Evolutionary conservation across 2,888 invertebrate species (phyloP).

Genomic region (Gibbula magus): DNA sequence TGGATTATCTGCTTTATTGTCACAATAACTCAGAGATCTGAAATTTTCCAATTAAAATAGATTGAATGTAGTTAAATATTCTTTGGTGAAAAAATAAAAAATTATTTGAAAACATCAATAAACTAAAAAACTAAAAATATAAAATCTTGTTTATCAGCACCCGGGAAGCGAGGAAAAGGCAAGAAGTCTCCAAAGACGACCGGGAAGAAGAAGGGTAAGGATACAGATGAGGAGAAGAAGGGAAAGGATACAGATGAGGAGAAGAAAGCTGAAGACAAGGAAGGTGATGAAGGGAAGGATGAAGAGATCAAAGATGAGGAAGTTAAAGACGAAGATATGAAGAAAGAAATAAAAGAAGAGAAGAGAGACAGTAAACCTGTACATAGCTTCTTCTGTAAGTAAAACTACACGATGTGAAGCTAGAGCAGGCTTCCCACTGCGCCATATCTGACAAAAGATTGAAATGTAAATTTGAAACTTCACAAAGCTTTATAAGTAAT

Average conservation of each 20-base stretch:
- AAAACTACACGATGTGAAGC: no score
- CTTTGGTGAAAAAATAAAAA: no score
- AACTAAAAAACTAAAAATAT: no score
- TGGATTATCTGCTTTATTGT: no score
- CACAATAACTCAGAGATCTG: no score
- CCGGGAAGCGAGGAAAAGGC: background rate
- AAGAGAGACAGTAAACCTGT: constrained; percentile 27
- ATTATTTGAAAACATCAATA: no score
- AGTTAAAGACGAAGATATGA: background rate
- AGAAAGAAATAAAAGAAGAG: background rate
- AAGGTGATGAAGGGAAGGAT: background rate
- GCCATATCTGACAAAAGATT: no score
- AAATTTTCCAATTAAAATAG: no score
- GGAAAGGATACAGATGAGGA: background rate
- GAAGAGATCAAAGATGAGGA: background rate
- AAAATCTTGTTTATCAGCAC: background rate
- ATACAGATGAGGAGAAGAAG: background rate
- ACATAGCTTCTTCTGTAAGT: constrained; percentile 57
- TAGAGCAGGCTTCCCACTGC: no score
- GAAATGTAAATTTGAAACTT: no score
- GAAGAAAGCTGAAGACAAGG: background rate
- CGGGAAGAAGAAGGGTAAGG: background rate
- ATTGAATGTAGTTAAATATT: no score
- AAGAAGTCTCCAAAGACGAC: background rate
- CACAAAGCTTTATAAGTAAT: no score